Base-by-base conservation (phyloP, 2,888 invertebrate genomes). In the Lordiphosa andalusiaca region DNA sequence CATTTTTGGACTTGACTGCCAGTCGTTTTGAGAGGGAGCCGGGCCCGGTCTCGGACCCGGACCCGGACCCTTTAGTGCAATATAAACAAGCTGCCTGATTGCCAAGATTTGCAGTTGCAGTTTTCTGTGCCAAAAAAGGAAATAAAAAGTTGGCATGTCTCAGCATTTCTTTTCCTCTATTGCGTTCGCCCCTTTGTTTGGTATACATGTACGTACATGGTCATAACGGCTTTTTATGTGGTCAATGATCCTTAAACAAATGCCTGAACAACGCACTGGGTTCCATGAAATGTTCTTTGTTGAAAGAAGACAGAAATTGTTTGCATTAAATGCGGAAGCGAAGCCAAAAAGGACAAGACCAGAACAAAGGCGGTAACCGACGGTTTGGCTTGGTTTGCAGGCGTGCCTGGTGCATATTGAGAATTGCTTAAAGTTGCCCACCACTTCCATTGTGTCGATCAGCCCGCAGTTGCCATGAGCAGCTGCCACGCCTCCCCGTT, bases 191-290 rank as follows among this genome's bases (percentile, higher is more conserved):
- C 38, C 33, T 25, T 41, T 56, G 25, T 40, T 54, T 41, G 9
- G 25, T 23, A 41, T 25, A 13, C 25, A 41, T 25, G 5, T 19
- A 19, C 39, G 56, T 47, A 52, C 53, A 63, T 72, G 80, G 71
- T 68, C 70, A 70, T 80, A 80, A 83, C 81, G 81, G 81, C 54
- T 60, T 72, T 78, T 83, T 80, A 80, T 80, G 76, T 83, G 80
- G 80, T 83, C 80, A 80, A 76, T 72, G 80, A 80, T 80, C 80
- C 76, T 80, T 67, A 46, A 69, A 64, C 40, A 66, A 71, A 44
- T 39, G 53, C 38, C 57, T 38, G 52, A 51, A 50, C 53, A 65
- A 58, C 47, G 53, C 66, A 76, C 48, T 59, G 56, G 47, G 33
- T 64, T 56, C 60, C 67, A 41, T 30, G 63, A 48, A 54, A 75